A percentile compares a stretch with the other conserved stretches of the same genome.
Evolutionary conservation across 1,140 invertebrate genomes (phyloP).

Genomic region (Gerris buenoi): DNA sequence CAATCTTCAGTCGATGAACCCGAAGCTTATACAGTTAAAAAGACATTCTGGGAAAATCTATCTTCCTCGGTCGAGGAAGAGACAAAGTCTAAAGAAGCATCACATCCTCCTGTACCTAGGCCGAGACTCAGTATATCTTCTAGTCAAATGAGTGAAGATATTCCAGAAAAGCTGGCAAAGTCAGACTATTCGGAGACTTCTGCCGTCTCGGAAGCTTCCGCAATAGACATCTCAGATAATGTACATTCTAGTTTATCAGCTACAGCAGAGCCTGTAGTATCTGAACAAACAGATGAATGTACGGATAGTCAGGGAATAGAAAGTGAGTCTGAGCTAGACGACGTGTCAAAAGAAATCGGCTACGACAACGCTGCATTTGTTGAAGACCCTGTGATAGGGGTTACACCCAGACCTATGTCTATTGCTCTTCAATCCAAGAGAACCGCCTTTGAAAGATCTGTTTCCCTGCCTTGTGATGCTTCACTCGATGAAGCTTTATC

Average conservation of each 20-base stretch:
- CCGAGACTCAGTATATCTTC: conserved; percentile 27
- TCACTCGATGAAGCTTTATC: conserved; percentile 27
- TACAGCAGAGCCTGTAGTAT: conserved; percentile 20
- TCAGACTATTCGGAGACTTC: conserved; percentile 21
- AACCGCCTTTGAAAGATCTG: conserved; percentile 31
- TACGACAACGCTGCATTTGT: conserved; percentile 38
- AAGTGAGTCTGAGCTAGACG: conserved; percentile 28
- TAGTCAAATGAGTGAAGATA: conserved; percentile 1
- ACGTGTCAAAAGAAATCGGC: conserved; percentile 25
- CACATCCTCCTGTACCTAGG: conserved; percentile 28
- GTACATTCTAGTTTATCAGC: conserved; percentile 17
- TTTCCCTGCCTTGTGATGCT: conserved; percentile 32
- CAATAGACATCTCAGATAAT: conserved; percentile 17
- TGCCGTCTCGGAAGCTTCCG: conserved; percentile 20
- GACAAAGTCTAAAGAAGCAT: conserved; percentile 1
- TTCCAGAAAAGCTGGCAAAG: conserved; percentile 9
- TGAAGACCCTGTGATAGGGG: conserved; percentile 24
- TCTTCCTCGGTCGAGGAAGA: conserved; percentile 12
- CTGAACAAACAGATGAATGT: conserved; percentile 15
- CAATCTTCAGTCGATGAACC: conserved; percentile 8
- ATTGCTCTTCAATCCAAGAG: background rate
- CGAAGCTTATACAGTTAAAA: conserved; percentile 26
- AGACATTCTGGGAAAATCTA: conserved; percentile 36
- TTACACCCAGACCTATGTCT: background rate
- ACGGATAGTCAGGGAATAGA: conserved; percentile 2